phyloP scores from a whole-genome alignment of 2,113 vertebrate species.

The Nestor notabilis region DNA sequence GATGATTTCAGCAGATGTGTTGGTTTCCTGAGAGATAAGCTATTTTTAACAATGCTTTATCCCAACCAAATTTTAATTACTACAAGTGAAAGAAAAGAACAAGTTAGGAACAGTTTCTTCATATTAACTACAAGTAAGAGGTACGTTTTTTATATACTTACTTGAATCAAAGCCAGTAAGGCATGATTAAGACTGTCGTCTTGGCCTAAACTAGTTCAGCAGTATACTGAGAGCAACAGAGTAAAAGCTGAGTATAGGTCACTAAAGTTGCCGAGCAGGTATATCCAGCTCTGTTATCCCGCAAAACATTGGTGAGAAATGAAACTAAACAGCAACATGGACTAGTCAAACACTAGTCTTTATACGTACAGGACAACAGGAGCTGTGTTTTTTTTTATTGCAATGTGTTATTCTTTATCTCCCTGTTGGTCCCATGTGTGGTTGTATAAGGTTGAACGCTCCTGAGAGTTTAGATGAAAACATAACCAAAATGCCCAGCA shows the following conservation, averaged over 20 bases:
- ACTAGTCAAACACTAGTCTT: not conserved
- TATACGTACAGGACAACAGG: not conserved
- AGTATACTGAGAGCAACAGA: not conserved
- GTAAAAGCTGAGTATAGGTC: not conserved
- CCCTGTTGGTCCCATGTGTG: not conserved
- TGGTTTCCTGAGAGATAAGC: not conserved
- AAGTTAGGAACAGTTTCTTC: not conserved
- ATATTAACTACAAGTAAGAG: not conserved
- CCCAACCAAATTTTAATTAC: not conserved
- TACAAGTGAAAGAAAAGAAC: not conserved
- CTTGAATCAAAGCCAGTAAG: not conserved
- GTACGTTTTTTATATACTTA: not conserved
- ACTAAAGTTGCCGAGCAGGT: not conserved
- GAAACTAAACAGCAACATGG: not conserved
- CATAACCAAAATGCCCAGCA: not conserved
- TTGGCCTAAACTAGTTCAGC: not conserved
- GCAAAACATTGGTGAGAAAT: not conserved
- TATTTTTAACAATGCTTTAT: not conserved
- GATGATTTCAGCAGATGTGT: not conserved
- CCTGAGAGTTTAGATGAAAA: not conserved
- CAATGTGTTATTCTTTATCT: not conserved
- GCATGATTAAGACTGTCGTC: not conserved
- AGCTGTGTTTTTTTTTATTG: not conserved
- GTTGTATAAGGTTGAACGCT: not conserved
- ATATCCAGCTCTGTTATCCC: not conserved